These are phyloP conservation scores for Colossoma macropomum DNA, from an alignment of 2,113 vertebrate species.

Conservation along the genomic window DNA sequence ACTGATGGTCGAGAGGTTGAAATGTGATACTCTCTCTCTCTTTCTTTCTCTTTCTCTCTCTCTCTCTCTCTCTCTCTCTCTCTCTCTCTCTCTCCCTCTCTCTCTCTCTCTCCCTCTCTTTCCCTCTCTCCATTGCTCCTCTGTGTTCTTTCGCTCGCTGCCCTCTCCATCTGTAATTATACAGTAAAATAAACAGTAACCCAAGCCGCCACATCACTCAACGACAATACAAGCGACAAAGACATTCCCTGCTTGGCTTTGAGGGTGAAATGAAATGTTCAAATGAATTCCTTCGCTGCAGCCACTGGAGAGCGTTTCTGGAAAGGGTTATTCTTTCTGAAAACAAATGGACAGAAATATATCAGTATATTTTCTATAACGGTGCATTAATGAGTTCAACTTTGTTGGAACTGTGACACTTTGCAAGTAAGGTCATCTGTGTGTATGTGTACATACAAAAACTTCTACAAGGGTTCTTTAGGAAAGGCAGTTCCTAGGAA, in stretches of 20 bases:
- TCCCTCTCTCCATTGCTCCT: not conserved
- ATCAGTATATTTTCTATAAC: conserved; percentile 20
- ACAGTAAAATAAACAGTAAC: conserved; percentile 62
- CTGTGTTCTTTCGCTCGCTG: conserved; percentile 7
- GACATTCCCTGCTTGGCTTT: conserved; percentile 51
- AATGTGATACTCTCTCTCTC: conserved; percentile 41
- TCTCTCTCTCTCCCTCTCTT: not conserved
- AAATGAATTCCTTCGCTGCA: conserved; percentile 43
- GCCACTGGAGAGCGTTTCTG: conserved; percentile 26
- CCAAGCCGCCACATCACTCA: conserved; percentile 58
- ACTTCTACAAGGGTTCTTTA: too few relatives aligned
- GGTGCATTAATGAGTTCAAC: not conserved
- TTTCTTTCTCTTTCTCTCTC: not conserved
- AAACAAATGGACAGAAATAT: conserved; percentile 7
- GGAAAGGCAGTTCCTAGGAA: too few relatives aligned
- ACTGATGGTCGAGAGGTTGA: conserved; percentile 45
- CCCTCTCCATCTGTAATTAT: conserved; percentile 55
- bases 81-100: not conserved
- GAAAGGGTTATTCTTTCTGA: conserved; percentile 11
- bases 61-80: not conserved
- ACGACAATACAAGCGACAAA: conserved; percentile 55
- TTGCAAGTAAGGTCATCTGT: too few relatives aligned
- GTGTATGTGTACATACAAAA: too few relatives aligned
- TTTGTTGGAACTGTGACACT: too few relatives aligned
- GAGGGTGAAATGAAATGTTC: conserved; percentile 44